These are phyloP conservation scores for Pteropus alecto DNA, from an alignment of 2,113 vertebrate genomes.

Conservation along the genomic window DNA sequence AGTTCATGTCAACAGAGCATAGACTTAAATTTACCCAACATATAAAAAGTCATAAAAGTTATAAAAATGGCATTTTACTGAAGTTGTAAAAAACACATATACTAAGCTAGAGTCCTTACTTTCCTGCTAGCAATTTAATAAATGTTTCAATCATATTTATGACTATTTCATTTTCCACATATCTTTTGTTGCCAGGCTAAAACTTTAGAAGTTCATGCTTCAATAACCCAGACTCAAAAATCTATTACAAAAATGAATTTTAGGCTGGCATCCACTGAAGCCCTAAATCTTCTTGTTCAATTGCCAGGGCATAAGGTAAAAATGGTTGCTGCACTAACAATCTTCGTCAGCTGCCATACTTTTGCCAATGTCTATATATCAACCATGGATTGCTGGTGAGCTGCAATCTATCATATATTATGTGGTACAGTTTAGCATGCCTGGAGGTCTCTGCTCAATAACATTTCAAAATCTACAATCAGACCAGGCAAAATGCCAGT, in stretches of 20 bases:
- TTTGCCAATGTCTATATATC: conserved; percentile 10
- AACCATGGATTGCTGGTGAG: background rate
- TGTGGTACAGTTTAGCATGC: background rate
- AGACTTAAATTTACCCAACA: conserved; percentile 1
- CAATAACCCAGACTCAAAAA: conserved; percentile 64
- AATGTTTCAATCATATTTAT: conserved; percentile 56
- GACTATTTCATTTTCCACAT: conserved; percentile 59
- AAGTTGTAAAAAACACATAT: conserved; percentile 39
- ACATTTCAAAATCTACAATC: conserved; percentile 28
- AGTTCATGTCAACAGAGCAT: background rate
- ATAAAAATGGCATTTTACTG: conserved; percentile 32
- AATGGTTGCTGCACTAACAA: background rate
- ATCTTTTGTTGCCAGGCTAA: conserved; percentile 54
- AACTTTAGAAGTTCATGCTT: conserved; percentile 58
- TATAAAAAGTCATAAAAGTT: background rate
- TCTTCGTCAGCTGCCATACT: background rate
- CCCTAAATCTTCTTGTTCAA: conserved; percentile 44
- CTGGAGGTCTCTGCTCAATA: background rate
- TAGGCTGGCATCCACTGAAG: conserved; percentile 44
- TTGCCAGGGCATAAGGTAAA: background rate
- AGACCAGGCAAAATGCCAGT: conserved; percentile 1
- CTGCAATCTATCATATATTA: background rate
- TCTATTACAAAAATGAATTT: conserved; percentile 63
- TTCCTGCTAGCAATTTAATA: conserved; percentile 60
- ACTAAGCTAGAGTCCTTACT: conserved; percentile 24